These are phyloP conservation scores for Melanotaenia parkinsoni DNA, from an alignment of 2,797 vertebrate species.

Conservation along the genomic window DNA sequence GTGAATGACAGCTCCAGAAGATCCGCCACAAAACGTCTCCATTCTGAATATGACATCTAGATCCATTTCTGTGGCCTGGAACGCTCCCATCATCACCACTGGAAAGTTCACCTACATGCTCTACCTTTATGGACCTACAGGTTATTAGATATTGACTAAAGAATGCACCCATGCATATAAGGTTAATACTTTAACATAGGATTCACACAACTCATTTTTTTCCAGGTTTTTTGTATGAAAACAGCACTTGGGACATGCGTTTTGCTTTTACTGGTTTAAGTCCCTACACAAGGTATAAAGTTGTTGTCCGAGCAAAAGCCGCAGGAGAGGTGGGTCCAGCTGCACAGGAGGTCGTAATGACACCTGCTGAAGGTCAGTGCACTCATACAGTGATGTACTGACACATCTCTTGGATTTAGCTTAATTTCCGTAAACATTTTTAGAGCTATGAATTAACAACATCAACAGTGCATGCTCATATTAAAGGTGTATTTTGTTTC, in stretches of 20 bases:
- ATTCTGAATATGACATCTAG: conserved; percentile 87
- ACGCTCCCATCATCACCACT: conserved; percentile 87
- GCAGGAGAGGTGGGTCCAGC: conserved; percentile 90
- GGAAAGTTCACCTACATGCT: conserved; percentile 92
- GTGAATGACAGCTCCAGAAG: conserved; percentile 89
- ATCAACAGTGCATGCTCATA: background rate
- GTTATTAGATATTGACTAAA: conserved; percentile 70
- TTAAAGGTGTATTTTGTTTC: background rate
- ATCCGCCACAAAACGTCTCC: conserved; percentile 88
- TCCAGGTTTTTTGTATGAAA: conserved; percentile 89
- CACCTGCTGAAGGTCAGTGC: conserved; percentile 88
- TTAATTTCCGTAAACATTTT: background rate
- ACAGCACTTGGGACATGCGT: conserved; percentile 88
- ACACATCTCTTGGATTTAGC: background rate
- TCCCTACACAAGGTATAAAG: conserved; percentile 88
- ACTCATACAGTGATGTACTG: background rate
- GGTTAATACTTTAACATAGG: background rate
- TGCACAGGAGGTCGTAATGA: conserved; percentile 82
- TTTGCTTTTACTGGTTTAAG: conserved; percentile 86
- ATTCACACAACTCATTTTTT: background rate
- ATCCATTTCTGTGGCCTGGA: conserved; percentile 89
- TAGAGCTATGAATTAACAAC: background rate
- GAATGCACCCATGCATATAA: background rate
- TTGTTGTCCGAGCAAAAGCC: conserved; percentile 88
- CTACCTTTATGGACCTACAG: conserved; percentile 88